Conservation (phyloP, 2,797 vertebrate genomes). For the Myiothlypis coronata region DNA sequence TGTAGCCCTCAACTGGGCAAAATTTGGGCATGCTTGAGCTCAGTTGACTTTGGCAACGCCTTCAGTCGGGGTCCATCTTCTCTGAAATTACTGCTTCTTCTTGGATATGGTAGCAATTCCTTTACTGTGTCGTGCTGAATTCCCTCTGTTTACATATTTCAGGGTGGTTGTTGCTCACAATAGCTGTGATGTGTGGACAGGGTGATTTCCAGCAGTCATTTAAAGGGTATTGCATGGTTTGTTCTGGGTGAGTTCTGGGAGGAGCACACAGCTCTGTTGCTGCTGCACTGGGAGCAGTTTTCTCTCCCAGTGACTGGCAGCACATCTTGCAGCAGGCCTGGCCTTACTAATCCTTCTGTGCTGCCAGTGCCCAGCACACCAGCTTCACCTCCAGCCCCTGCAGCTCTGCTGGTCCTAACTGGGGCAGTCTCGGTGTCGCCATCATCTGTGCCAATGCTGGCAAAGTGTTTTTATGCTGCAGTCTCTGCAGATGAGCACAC, state of each 20-base stretch:
- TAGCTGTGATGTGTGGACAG: background rate
- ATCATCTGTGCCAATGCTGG: background rate
- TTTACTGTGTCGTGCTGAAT: background rate
- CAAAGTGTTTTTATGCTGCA: background rate
- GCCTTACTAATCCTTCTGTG: background rate
- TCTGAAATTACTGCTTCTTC: background rate
- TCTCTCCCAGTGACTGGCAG: background rate
- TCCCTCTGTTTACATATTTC: background rate
- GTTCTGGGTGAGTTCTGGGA: background rate
- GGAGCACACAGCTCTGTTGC: background rate
- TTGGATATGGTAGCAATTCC: background rate
- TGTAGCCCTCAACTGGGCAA: background rate
- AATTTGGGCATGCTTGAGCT: background rate
- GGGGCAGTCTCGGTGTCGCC: background rate
- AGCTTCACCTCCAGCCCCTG: background rate
- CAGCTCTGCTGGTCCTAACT: background rate
- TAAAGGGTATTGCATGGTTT: background rate
- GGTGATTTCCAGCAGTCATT: background rate
- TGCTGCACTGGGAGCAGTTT: background rate
- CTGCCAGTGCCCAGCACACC: background rate
- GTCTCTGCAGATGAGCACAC: background rate
- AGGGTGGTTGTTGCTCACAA: background rate
- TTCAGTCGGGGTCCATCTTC: background rate
- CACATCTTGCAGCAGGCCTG: background rate
- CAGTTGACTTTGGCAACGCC: background rate